Evolutionary conservation across 2,797 vertebrate genomes (phyloP), one percentile per base, ranked within the genome.

Genomic region (Propithecus perrieri): DNA sequence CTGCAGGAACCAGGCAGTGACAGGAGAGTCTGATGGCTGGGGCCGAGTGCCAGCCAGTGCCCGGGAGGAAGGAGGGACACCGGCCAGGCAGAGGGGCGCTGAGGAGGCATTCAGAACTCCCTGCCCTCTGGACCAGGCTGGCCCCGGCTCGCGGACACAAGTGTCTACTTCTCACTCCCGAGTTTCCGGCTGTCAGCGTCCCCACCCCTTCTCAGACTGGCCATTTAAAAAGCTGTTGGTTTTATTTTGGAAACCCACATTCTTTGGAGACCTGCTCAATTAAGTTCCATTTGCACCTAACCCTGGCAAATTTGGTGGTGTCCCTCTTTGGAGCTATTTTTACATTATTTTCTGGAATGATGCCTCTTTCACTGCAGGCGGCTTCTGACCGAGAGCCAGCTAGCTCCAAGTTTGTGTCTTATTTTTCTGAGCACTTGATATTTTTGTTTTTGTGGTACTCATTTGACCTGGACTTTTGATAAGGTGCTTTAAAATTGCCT

Each of bases 401-500:
- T 20, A 59, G 65, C 50, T 65, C 57, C 15, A 59, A 8, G 7
- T 65, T 71, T 38, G 72, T 15, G 1, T 81, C 78, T 71, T 90
- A 20, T 71, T 97, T 96, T 78, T 69, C 85, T 69, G 71, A 92
- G 74, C 53, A 38, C 75, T 92, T 85, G 59, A 48, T 88, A 50
- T 93, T 95, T 93, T 80, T 76, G 53, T 15, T 74, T 57, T 91
- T 50, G n/a, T 17, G 24, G 72, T 59, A 81, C 38, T 95, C 46
- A 17, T 91, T 97, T 91, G 75, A 85, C 81, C 75, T 87, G 63
- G 24, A 71, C 83, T 86, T 92, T 59, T 83, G 71, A 86, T 85
- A 93, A 97, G 35, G 4, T n/a, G 3, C 85, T 83, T 96, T 86
- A 97, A 94, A 94, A 76, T 95, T 91, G 74, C 24, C 75, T 86